phyloP scores from a whole-genome alignment of 2,113 vertebrate species.

The Macquaria australasica region DNA sequence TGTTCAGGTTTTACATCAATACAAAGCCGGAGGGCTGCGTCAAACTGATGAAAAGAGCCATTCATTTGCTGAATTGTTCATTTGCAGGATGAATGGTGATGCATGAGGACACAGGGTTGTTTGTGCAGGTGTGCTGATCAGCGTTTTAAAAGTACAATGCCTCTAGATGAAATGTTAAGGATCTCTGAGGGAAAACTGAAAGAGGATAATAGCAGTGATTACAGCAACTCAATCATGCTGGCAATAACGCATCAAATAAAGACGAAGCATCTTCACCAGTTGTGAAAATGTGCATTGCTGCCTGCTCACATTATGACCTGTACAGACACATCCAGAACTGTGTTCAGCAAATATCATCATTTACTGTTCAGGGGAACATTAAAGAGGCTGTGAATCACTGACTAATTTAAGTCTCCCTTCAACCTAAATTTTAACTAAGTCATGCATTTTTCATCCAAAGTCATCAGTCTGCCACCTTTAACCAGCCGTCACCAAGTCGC shows the following conservation, averaged over 20 bases:
- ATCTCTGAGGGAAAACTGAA: neutral
- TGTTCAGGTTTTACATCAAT: neutral
- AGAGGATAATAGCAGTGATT: constrained; percentile 21
- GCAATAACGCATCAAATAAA: neutral
- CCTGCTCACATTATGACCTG: neutral
- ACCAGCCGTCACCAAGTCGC: neutral
- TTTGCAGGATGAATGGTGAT: constrained; percentile 10
- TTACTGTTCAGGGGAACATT: no score
- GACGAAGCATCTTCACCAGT: neutral
- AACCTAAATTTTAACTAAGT: neutral
- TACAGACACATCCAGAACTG: no score
- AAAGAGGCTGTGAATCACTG: no score
- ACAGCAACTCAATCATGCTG: neutral
- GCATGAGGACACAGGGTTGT: neutral
- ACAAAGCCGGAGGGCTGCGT: neutral
- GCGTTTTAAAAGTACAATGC: neutral
- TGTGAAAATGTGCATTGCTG: neutral
- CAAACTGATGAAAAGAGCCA: constrained; percentile 10
- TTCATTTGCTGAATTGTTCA: constrained; percentile 31
- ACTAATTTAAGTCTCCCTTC: no score
- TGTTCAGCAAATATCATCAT: no score
- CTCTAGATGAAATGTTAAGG: neutral
- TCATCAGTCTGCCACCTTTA: neutral
- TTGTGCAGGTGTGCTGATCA: neutral
- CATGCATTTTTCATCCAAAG: neutral